Percentiles rank a stretch among this genome's conserved stretches.
These are phyloP conservation scores for Sinopyrophorus schimmeli DNA, from an alignment of 2,888 invertebrate genomes.

Conservation along the genomic window DNA sequence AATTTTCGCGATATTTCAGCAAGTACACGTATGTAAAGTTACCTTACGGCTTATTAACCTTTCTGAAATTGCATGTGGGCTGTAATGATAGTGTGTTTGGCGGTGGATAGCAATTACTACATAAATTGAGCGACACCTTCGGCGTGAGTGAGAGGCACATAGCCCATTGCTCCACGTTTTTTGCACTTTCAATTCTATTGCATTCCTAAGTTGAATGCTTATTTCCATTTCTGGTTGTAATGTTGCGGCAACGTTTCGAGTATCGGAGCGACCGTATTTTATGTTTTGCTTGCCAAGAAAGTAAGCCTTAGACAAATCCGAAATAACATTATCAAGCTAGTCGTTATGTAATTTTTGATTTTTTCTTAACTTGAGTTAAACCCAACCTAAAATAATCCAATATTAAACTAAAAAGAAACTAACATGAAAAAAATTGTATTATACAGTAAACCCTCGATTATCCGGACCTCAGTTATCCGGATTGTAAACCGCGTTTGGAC, in stretches of 20 bases:
- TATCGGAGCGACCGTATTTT: no score
- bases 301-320: no score
- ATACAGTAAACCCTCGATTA: no score
- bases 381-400: no score
- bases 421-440: no score
- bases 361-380: no score
- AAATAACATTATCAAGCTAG: no score
- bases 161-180: conserved; percentile 9
- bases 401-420: no score
- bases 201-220: conserved; percentile 15
- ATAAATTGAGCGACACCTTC: conserved; percentile 27
- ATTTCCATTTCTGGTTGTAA: conserved; percentile 16
- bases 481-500: no score
- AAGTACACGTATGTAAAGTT: conserved; percentile 10
- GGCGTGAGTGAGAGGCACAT: conserved; percentile 27
- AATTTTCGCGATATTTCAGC: conserved; percentile 13
- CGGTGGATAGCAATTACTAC: conserved; percentile 27
- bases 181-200: conserved; percentile 16
- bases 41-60: conserved; percentile 26
- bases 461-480: no score
- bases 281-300: no score
- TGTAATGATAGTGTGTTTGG: conserved; percentile 27
- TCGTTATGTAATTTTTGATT: no score
- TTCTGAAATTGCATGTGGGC: conserved; percentile 30
- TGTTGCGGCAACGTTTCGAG: conserved; percentile 8